These are phyloP conservation scores for Ctenicera cuprea DNA, from an alignment of 2,888 invertebrate species.

Conservation along the genomic window DNA sequence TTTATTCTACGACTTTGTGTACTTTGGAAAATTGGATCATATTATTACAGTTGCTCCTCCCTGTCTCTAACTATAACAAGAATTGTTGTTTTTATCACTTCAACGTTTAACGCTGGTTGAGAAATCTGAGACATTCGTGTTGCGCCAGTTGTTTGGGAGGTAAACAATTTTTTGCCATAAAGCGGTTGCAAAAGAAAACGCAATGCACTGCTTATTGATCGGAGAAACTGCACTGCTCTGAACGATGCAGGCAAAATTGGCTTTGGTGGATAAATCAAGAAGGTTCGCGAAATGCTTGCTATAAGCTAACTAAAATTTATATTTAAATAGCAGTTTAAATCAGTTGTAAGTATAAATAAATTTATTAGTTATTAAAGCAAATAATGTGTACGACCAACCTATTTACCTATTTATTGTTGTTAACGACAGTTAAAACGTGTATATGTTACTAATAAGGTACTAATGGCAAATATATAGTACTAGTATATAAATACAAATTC, in stretches of 20 bases:
- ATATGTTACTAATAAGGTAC: too few species aligned
- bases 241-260: conserved; percentile 20
- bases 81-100: conserved; percentile 4
- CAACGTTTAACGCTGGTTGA: conserved; percentile 18
- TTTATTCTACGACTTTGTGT: conserved; percentile 49
- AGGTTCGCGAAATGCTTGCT: too few species aligned
- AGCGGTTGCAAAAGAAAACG: neutral
- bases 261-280: neutral
- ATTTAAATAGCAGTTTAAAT: too few species aligned
- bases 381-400: too few species aligned
- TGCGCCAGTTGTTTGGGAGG: neutral
- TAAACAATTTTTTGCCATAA: conserved; percentile 13
- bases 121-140: conserved; percentile 1
- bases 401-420: too few species aligned
- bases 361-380: too few species aligned
- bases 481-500: too few species aligned
- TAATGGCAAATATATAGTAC: too few species aligned
- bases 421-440: too few species aligned
- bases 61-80: conserved; percentile 12
- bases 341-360: too few species aligned
- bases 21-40: conserved; percentile 47
- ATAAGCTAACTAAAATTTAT: too few species aligned
- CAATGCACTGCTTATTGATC: conserved; percentile 16
- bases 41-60: conserved; percentile 16
- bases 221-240: conserved; percentile 6